Percentiles rank a stretch among this genome's conserved stretches.
Evolutionary conservation across 2,113 vertebrate genomes (phyloP).

Genomic region (Tragelaphus scriptus): DNA sequence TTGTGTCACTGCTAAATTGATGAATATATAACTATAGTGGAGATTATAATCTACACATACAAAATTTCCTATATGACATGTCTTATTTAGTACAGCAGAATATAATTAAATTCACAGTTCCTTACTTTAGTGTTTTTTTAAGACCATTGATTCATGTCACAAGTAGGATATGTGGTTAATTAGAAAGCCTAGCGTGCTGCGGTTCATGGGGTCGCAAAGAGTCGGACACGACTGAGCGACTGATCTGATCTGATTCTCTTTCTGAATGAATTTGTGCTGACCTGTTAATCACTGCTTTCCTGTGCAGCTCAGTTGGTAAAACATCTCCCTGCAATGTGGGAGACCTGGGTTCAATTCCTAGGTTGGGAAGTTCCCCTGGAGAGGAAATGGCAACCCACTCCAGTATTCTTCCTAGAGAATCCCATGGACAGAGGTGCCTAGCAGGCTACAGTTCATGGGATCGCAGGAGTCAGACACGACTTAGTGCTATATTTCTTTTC

Average conservation of each 20-base stretch:
- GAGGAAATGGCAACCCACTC: background rate
- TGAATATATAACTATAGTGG: background rate
- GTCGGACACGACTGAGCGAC: no score
- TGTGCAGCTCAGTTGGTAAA: background rate
- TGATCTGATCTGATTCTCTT: no score
- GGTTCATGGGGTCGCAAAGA: no score
- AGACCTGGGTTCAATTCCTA: background rate
- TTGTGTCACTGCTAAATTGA: background rate
- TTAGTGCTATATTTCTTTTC: background rate
- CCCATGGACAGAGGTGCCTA: background rate
- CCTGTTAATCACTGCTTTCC: background rate
- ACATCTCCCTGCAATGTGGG: background rate
- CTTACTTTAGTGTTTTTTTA: background rate
- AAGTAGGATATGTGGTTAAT: background rate
- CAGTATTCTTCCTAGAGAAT: background rate
- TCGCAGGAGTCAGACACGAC: accelerated
- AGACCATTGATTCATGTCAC: background rate
- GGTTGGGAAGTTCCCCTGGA: background rate
- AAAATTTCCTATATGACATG: background rate
- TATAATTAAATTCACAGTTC: background rate
- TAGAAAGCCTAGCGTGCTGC: no score
- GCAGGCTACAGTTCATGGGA: background rate
- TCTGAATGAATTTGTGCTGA: background rate
- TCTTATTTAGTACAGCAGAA: background rate
- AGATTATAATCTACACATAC: background rate